Percentiles rank a stretch among this genome's conserved stretches.
These are phyloP conservation scores for Herminia tarsipennalis DNA, from an alignment of 2,888 invertebrate species.

Conservation along the genomic window DNA sequence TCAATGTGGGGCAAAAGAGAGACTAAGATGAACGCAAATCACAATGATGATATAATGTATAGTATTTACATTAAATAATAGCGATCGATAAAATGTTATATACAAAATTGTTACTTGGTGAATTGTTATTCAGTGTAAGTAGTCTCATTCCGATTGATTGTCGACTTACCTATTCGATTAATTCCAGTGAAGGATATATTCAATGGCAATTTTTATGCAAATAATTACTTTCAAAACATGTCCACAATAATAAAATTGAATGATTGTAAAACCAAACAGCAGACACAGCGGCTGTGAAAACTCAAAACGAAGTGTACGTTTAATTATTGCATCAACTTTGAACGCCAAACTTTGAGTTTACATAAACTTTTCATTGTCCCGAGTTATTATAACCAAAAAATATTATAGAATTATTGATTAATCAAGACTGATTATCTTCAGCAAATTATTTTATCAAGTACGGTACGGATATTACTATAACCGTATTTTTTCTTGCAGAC, in stretches of 20 bases:
- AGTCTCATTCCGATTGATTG: conserved; percentile 7
- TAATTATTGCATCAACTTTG: conserved; percentile 42
- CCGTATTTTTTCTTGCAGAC: too few relatives aligned
- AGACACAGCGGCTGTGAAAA: conserved; percentile 76
- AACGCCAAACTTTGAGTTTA: background rate
- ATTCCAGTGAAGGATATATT: conserved; percentile 18
- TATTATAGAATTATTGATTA: too few relatives aligned
- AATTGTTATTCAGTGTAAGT: conserved; percentile 22
- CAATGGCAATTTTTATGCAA: conserved; percentile 25
- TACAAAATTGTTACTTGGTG: conserved; percentile 25
- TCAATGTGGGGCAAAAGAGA: conserved; percentile 70
- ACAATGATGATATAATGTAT: conserved; percentile 20
- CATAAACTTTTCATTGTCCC: too few relatives aligned
- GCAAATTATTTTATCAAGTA: too few relatives aligned
- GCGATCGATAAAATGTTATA: conserved; percentile 42
- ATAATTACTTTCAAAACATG: conserved; percentile 48
- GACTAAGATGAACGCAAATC: conserved; percentile 31
- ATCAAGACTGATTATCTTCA: too few relatives aligned
- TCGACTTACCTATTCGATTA: conserved; percentile 28
- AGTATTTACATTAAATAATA: conserved; percentile 32
- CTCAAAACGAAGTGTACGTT: conserved; percentile 74
- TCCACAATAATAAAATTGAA: conserved; percentile 36
- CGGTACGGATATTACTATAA: too few relatives aligned
- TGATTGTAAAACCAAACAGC: conserved; percentile 66
- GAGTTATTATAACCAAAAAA: too few relatives aligned